phyloP scores from a whole-genome alignment of 2,888 invertebrate species.

The Rhagonycha fulva region DNA sequence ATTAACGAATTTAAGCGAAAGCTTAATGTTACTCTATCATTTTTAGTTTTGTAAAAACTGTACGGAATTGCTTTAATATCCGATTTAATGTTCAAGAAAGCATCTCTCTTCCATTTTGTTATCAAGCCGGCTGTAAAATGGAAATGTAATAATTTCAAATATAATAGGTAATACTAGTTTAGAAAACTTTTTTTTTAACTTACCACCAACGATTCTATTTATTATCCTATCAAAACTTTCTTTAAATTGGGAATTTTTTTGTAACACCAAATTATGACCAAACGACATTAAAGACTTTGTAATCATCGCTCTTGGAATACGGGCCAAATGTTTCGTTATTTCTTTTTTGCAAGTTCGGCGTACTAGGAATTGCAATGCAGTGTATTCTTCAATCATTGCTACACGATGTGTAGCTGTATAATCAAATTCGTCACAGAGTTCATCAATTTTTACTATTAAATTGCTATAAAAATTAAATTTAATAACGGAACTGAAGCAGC shows the following conservation, averaged over 20 bases:
- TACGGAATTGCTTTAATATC: not conserved
- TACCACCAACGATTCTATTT: not conserved
- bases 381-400: constrained; percentile 25
- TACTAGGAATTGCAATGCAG: constrained; percentile 24
- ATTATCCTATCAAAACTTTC: constrained; percentile 13
- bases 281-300: not conserved
- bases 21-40: not conserved
- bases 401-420: constrained; percentile 9
- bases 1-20: not conserved
- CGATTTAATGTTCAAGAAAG: not conserved
- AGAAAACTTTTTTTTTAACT: not conserved
- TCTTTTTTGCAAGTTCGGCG: constrained; percentile 1
- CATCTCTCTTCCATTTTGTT: constrained; percentile 6
- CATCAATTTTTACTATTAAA: not conserved
- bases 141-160: not conserved
- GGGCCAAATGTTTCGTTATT: not conserved
- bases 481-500: not conserved
- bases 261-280: constrained; percentile 4
- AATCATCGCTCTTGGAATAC: not conserved
- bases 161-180: not conserved
- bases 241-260: constrained; percentile 9
- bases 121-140: constrained; percentile 6
- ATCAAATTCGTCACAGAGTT: constrained; percentile 22
- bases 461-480: not conserved
- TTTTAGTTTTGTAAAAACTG: not conserved